A percentile compares a stretch with the other conserved stretches of the same genome.
Evolutionary conservation across 1,140 invertebrate genomes (phyloP).

Genomic region (Acromyrmex heyeri): DNA sequence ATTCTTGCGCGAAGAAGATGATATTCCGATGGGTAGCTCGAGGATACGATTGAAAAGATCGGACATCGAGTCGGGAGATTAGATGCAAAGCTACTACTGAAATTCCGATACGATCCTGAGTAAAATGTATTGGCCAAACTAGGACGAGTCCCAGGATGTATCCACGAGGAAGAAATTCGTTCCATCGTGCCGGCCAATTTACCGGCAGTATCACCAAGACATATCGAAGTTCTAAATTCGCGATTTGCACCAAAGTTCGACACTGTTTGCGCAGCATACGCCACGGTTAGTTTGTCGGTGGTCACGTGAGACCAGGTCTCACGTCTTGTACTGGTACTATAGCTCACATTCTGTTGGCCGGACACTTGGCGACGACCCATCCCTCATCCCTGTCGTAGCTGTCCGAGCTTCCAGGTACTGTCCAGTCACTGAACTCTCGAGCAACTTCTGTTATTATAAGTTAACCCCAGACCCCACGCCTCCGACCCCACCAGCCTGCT

Average conservation of each 20-base stretch:
- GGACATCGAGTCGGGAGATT: background rate
- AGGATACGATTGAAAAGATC: background rate
- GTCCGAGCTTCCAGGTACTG: constrained; percentile 78
- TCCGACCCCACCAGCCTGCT: constrained; percentile 67
- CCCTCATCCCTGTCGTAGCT: constrained; percentile 82
- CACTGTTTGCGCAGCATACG: constrained; percentile 77
- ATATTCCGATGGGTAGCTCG: background rate
- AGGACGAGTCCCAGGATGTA: constrained; percentile 5
- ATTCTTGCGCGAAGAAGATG: constrained; percentile 3
- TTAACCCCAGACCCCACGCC: constrained; percentile 81
- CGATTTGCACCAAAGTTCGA: constrained; percentile 80
- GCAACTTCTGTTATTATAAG: constrained; percentile 87
- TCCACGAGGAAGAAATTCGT: constrained; percentile 70
- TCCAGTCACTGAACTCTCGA: constrained; percentile 84
- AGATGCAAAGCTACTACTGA: background rate
- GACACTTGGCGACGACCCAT: constrained; percentile 86
- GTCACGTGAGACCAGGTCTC: constrained; percentile 77
- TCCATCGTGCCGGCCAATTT: constrained; percentile 71
- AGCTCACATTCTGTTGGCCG: constrained; percentile 81
- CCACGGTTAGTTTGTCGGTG: constrained; percentile 81
- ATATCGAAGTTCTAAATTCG: constrained; percentile 82
- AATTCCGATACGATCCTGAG: background rate
- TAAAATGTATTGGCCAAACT: constrained; percentile 36
- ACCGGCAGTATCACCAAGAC: constrained; percentile 75
- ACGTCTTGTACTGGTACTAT: constrained; percentile 79